phyloP scores from a whole-genome alignment of 2,888 invertebrate genomes.

The Eupithecia inturbata region DNA sequence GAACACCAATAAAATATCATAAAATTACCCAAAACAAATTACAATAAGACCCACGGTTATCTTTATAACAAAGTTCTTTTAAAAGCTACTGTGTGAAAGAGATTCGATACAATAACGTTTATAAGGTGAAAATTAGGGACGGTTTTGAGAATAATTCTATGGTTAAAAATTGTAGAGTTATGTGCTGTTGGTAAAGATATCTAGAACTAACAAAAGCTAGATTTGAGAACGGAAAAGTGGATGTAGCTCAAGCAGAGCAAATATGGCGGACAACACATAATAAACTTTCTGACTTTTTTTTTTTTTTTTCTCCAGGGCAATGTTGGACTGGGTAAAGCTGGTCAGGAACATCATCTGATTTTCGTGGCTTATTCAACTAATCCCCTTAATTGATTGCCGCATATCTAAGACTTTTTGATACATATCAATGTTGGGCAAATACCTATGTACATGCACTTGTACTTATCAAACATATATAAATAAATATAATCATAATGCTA shows the following conservation, averaged over 20 bases:
- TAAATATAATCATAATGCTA: too few species aligned
- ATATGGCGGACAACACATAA: neutral
- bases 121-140: constrained; percentile 29
- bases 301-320: neutral
- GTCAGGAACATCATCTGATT: neutral
- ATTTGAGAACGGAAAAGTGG: neutral
- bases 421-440: neutral
- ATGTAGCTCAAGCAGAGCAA: neutral
- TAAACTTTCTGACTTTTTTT: neutral
- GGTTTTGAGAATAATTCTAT: constrained; percentile 36
- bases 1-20: constrained; percentile 67
- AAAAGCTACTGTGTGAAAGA: constrained; percentile 66
- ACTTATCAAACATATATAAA: too few species aligned
- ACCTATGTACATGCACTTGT: neutral
- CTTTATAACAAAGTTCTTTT: constrained; percentile 47
- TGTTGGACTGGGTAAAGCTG: neutral
- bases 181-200: neutral
- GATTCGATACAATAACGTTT: constrained; percentile 47
- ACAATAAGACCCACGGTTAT: constrained; percentile 38
- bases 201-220: neutral
- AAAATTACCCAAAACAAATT: constrained; percentile 69
- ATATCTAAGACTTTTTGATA: neutral
- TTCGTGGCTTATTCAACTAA: neutral
- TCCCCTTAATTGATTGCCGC: neutral
- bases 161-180: neutral